A percentile compares a stretch with the other conserved stretches of the same genome.
These are phyloP conservation scores for Threskiornis aethiopicus DNA, from an alignment of 2,797 vertebrate species.

Conservation along the genomic window DNA sequence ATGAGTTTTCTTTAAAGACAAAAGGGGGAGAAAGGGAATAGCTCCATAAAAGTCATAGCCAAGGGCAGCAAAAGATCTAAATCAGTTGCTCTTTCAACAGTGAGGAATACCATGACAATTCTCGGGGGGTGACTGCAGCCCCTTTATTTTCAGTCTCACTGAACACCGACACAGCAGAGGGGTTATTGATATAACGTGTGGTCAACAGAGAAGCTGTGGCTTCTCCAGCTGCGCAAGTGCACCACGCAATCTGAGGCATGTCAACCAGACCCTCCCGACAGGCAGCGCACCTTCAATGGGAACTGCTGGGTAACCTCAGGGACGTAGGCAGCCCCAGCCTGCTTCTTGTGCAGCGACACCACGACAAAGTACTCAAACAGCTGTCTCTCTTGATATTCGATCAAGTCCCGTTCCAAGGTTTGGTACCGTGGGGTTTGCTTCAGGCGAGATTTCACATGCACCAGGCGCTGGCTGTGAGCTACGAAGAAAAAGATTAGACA, in stretches of 20 bases:
- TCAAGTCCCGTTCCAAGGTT: slow-evolving; percentile 73
- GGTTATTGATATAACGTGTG: accelerated
- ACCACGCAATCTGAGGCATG: accelerated
- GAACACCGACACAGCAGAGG: neutral
- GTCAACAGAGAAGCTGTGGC: neutral
- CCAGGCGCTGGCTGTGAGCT: slow-evolving; percentile 83
- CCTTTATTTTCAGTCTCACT: neutral
- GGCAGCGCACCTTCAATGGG: slow-evolving; percentile 79
- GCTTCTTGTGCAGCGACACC: slow-evolving; percentile 87
- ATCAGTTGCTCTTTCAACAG: neutral
- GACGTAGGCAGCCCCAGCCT: slow-evolving; percentile 79
- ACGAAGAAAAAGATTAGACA: neutral
- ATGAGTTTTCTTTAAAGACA: neutral
- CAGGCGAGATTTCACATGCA: slow-evolving; percentile 80
- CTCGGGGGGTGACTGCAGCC: neutral
- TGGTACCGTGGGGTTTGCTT: slow-evolving; percentile 75
- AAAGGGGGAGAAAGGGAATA: neutral
- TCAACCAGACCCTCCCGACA: neutral
- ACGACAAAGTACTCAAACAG: slow-evolving; percentile 91
- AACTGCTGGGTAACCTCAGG: slow-evolving; percentile 91
- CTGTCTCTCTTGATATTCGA: slow-evolving; percentile 83
- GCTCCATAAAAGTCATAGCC: neutral
- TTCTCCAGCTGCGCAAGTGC: neutral
- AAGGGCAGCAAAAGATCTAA: neutral
- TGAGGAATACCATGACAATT: neutral